A percentile compares a stretch with the other conserved stretches of the same genome.
Conservation (phyloP, 2,888 invertebrate species). For the Netelia fuscicornis region DNA sequence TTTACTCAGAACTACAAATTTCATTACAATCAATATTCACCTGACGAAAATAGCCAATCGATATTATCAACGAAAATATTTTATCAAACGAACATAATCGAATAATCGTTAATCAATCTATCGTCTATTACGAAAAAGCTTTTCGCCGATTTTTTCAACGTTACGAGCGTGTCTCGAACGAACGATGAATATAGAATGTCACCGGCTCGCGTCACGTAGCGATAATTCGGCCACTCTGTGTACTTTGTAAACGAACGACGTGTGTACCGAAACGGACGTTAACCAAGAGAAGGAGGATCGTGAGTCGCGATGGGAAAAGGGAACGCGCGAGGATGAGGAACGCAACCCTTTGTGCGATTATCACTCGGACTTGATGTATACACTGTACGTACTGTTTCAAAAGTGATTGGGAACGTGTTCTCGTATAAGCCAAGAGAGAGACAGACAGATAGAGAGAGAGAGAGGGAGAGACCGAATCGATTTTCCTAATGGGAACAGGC, state of each 20-base stretch:
- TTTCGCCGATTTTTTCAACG: too few species aligned
- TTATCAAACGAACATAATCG: too few species aligned
- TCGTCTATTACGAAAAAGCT: too few species aligned
- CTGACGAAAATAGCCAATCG: too few species aligned
- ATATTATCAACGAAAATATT: too few species aligned
- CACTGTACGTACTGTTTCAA: constrained; percentile 54
- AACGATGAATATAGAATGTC: background rate
- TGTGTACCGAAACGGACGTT: constrained; percentile 34
- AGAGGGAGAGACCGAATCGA: constrained; percentile 47
- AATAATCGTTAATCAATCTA: too few species aligned
- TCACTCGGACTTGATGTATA: constrained; percentile 49
- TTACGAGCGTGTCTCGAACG: too few species aligned
- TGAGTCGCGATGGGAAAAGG: constrained; percentile 10
- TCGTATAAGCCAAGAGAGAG: background rate
- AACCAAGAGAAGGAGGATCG: background rate
- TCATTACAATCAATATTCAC: too few species aligned
- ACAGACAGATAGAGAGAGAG: background rate
- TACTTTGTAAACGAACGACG: constrained; percentile 47
- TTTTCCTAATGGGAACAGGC: constrained; percentile 57
- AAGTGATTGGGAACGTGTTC: constrained; percentile 63
- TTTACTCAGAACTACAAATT: too few species aligned
- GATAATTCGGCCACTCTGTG: constrained; percentile 31
- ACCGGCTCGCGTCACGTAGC: constrained; percentile 18
- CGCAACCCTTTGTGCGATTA: constrained; percentile 58
- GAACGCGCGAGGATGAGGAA: constrained; percentile 13